These are phyloP conservation scores for Paradoxurus hermaphroditus DNA, from an alignment of 2,113 vertebrate species.

Conservation along the genomic window DNA sequence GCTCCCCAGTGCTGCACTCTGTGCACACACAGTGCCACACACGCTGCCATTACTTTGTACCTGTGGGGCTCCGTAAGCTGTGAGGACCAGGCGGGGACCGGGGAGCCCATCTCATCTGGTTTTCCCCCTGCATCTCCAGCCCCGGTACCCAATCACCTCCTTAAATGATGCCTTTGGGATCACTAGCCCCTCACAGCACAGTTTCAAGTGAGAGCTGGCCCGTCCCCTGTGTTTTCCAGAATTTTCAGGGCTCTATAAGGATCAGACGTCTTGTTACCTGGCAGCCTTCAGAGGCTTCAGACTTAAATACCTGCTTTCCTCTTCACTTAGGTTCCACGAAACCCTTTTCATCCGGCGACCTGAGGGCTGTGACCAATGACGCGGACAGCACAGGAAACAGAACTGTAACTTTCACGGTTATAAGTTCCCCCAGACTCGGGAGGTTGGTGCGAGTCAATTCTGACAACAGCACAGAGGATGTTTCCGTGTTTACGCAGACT, in stretches of 20 bases:
- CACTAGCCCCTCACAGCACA: background rate
- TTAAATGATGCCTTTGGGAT: background rate
- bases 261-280: background rate
- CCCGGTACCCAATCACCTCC: background rate
- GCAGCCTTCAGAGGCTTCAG: background rate
- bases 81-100: fast-evolving
- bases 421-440: slow-evolving; percentile 87
- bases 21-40: background rate
- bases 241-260: background rate
- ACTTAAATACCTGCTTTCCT: background rate
- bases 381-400: slow-evolving; percentile 82
- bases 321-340: slow-evolving; percentile 84
- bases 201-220: background rate
- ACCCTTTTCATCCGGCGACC: slow-evolving; percentile 83
- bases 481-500: slow-evolving; percentile 89
- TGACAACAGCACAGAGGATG: slow-evolving; percentile 83
- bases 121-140: background rate
- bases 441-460: slow-evolving; percentile 83
- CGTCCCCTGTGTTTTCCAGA: background rate
- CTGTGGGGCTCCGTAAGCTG: background rate
- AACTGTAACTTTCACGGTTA: slow-evolving; percentile 84
- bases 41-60: background rate
- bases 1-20: background rate
- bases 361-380: slow-evolving; percentile 91
- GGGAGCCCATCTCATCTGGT: background rate